These are phyloP conservation scores for Dysmachus trigonus DNA, from an alignment of 2,888 invertebrate species.

Conservation along the genomic window DNA sequence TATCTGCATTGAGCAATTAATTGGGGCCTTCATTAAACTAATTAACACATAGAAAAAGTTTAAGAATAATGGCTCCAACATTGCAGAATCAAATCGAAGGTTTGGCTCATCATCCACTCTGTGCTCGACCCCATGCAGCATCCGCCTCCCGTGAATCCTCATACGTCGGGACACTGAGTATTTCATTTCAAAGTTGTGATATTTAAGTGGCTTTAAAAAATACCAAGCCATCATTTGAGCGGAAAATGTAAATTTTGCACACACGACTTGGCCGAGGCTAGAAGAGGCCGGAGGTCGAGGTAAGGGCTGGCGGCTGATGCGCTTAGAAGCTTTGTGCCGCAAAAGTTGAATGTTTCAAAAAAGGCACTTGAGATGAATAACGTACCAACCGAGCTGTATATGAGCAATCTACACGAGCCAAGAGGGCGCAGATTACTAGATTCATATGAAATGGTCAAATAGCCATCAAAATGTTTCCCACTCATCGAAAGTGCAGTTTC, in stretches of 20 bases:
- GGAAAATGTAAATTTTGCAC: conserved; percentile 37
- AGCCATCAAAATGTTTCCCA: conserved; percentile 38
- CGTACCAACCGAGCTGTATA: conserved; percentile 26
- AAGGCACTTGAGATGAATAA: conserved; percentile 30
- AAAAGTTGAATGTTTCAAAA: conserved; percentile 27
- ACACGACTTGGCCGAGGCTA: background rate
- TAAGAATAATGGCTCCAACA: background rate
- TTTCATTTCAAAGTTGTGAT: conserved; percentile 31
- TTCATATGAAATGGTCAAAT: conserved; percentile 40
- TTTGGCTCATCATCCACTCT: background rate
- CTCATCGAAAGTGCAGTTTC: conserved; percentile 35
- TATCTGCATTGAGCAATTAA: background rate
- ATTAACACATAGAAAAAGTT: background rate
- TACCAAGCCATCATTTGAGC: conserved; percentile 26
- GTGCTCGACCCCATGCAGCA: background rate
- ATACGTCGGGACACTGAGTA: background rate
- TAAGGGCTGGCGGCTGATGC: background rate
- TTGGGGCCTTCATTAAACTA: background rate
- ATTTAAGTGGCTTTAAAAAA: conserved; percentile 34
- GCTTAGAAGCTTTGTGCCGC: conserved; percentile 26
- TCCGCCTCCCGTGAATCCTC: background rate
- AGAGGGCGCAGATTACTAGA: conserved; percentile 30
- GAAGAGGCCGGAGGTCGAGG: background rate
- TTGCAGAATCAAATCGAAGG: background rate
- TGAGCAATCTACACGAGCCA: conserved; percentile 28